Evolutionary conservation across 2,113 vertebrate genomes (phyloP), one percentile per base, ranked within the genome.

Genomic region (Hemiscyllium ocellatum): DNA sequence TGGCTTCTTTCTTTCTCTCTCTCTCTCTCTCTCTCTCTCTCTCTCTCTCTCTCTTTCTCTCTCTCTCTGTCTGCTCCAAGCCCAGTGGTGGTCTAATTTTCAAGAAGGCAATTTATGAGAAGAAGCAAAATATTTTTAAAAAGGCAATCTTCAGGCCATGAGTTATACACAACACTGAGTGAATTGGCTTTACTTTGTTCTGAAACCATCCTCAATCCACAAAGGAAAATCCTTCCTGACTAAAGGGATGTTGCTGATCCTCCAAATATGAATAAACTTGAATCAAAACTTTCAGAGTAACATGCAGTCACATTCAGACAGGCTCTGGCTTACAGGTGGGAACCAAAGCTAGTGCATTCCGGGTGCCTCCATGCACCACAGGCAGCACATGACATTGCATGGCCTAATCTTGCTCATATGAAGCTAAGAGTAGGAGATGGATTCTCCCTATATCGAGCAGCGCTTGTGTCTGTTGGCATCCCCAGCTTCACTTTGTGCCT

Each of bases 1-100:
- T 98, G 97, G 97, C 97, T 96, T 96, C 96, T 97, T 95, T 89
- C 76, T 96, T 95, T 94, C 65, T 52, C 89, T 91, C 96, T 97
- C 95, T 89, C 76, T 96, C 95, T 47, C 42, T 47, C 1, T 89
- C 76, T 96, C 95, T 94, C 96, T 6, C 56, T 61, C 95, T 96
- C 96, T 96, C 95, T 96, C 95, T 87, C n/a, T 89, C 76, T 96
- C 95, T 47, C 42, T 47, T 47, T 89, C 76, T 96, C 95, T 94
- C 96, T 6, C 56, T 61, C 95, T 96, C 96, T 96, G 95, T 96
- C 95, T 87, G 80, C 78, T n/a, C 80, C 90, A 66, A 93, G 89
- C 20, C 61, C 76, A n/a, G 26, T 87, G 29, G 56, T 66, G 33
- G 89, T 93, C 61, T 93, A 66, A 37, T 93, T 93, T 93, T 66